A percentile compares a stretch with the other conserved stretches of the same genome.
phyloP scores from a whole-genome alignment of 2,888 invertebrate genomes.

The Cosmia pyralina region DNA sequence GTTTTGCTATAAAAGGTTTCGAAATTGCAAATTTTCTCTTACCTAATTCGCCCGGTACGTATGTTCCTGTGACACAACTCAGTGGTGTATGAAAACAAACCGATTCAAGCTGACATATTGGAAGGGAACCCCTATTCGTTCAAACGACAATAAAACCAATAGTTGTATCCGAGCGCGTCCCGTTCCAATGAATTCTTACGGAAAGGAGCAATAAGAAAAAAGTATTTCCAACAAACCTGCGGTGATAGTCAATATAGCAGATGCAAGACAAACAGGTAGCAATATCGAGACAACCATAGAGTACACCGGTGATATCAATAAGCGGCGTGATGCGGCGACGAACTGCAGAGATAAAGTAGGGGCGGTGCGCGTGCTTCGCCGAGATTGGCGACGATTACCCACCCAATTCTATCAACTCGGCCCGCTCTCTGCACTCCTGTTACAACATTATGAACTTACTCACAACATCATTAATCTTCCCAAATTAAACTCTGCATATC shows the following conservation, averaged over 20 bases:
- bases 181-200: constrained; percentile 75
- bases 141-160: constrained; percentile 76
- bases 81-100: constrained; percentile 72
- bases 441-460: constrained; percentile 54
- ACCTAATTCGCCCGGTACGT: constrained; percentile 60
- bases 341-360: constrained; percentile 72
- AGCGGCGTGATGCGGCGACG: constrained; percentile 71
- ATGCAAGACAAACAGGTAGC: constrained; percentile 84
- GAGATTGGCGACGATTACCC: constrained; percentile 79
- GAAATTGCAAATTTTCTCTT: constrained; percentile 60
- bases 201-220: constrained; percentile 78
- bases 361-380: constrained; percentile 75
- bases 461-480: constrained; percentile 59
- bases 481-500: constrained; percentile 55
- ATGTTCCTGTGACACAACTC: constrained; percentile 65
- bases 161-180: constrained; percentile 73
- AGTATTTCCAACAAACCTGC: constrained; percentile 71
- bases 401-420: constrained; percentile 68
- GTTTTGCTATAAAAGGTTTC: constrained; percentile 61
- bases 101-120: constrained; percentile 72
- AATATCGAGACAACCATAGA: constrained; percentile 79
- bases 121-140: constrained; percentile 68
- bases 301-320: constrained; percentile 80
- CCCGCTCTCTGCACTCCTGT: constrained; percentile 29
- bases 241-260: constrained; percentile 78